Conservation (phyloP, 2,888 invertebrate species). For the Cosmia trapezina region DNA sequence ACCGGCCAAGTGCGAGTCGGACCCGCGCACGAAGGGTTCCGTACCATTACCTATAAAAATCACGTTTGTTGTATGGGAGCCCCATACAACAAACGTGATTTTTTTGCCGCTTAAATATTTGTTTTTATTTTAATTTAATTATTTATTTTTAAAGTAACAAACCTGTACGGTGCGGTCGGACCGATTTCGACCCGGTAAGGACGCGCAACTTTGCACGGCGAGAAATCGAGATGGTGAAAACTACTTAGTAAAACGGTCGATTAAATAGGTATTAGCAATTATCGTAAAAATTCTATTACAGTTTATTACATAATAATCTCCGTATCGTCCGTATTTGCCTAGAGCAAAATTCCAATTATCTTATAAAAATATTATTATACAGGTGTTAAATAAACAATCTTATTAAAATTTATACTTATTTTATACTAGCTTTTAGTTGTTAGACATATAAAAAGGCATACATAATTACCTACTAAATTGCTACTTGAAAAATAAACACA, state of each 20-base stretch:
- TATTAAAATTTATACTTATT: constrained; percentile 23
- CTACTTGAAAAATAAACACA: constrained; percentile 28
- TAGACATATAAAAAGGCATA: constrained; percentile 11
- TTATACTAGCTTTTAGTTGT: constrained; percentile 19
- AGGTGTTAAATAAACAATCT: constrained; percentile 28
- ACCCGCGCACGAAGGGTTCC: too few species aligned
- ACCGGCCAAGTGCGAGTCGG: too few species aligned
- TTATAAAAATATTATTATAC: constrained; percentile 4
- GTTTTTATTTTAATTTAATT: too few species aligned
- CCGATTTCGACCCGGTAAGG: too few species aligned
- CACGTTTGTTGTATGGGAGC: too few species aligned
- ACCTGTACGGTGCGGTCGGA: too few species aligned
- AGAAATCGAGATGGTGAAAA: too few species aligned
- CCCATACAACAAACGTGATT: too few species aligned
- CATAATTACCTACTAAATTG: constrained; percentile 39
- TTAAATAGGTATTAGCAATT: too few species aligned
- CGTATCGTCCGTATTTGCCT: constrained; percentile 3
- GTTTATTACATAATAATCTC: constrained; percentile 1
- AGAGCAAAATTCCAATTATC: background rate
- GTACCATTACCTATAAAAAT: too few species aligned
- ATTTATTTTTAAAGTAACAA: too few species aligned
- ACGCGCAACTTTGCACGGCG: background rate
- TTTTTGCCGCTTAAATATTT: too few species aligned
- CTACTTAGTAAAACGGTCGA: background rate
- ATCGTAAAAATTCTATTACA: background rate